Conservation (phyloP, 2,113 vertebrate species). For the Dasyurus viverrinus region DNA sequence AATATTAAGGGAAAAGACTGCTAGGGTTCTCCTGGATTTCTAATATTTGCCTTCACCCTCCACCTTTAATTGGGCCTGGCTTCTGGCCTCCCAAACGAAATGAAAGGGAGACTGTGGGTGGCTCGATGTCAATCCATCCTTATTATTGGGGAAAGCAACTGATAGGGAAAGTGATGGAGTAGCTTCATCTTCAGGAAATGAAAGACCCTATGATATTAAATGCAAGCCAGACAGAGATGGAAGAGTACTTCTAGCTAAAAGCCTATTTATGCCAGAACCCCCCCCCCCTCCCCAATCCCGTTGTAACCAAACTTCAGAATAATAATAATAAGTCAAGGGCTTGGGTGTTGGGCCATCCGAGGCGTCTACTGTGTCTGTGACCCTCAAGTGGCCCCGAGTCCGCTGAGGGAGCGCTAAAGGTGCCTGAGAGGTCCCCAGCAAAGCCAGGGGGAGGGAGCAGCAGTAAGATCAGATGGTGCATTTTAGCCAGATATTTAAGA, state of each 20-base stretch:
- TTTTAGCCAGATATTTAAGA: conserved; percentile 74
- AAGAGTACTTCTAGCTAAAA: background rate
- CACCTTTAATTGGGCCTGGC: background rate
- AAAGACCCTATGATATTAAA: background rate
- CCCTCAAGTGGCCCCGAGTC: background rate
- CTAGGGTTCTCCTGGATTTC: background rate
- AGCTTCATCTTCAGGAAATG: background rate
- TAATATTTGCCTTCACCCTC: background rate
- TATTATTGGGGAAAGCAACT: background rate
- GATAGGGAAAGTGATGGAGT: background rate
- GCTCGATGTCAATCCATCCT: background rate
- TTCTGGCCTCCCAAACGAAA: background rate
- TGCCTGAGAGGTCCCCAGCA: background rate
- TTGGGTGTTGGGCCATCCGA: background rate
- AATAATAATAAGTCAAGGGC: background rate
- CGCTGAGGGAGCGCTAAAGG: background rate
- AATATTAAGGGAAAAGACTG: background rate
- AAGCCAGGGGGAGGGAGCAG: background rate
- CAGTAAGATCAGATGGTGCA: conserved; percentile 8
- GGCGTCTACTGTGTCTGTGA: background rate
- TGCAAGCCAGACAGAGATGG: background rate
- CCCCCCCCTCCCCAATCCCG: no score
- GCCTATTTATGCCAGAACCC: background rate
- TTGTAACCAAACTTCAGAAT: background rate
- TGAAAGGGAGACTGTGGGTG: background rate